Percentiles rank a stretch among this genome's conserved stretches.
phyloP scores from a whole-genome alignment of 2,113 vertebrate genomes.

The Cercocebus atys region DNA sequence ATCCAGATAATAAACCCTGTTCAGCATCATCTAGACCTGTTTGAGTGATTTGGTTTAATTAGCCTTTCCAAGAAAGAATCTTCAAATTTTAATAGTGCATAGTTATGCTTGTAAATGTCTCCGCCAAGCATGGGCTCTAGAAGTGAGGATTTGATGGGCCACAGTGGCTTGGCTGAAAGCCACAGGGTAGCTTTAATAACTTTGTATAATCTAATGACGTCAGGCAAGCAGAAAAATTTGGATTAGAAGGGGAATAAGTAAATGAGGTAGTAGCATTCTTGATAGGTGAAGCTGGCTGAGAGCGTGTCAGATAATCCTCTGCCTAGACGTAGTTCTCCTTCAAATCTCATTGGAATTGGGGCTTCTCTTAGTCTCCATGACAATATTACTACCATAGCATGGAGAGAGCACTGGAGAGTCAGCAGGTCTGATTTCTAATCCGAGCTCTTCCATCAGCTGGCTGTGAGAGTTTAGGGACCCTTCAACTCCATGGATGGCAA shows the following conservation, averaged over 20 bases:
- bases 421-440: neutral
- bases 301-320: neutral
- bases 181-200: constrained; percentile 40
- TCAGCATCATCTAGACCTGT: constrained; percentile 27
- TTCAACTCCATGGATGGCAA: neutral
- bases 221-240: constrained; percentile 31
- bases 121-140: constrained; percentile 2
- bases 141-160: constrained; percentile 7
- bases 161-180: constrained; percentile 36
- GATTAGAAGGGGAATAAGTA: constrained; percentile 46
- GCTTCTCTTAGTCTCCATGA: neutral
- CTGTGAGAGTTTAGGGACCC: neutral
- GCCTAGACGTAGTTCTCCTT: neutral
- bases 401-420: neutral
- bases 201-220: constrained; percentile 51
- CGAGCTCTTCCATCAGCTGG: neutral
- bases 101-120: constrained; percentile 28
- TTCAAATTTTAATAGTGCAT: neutral
- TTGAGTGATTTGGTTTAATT: constrained; percentile 45
- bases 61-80: constrained; percentile 24
- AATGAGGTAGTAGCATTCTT: neutral
- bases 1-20: neutral
- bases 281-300: neutral
- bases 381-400: neutral
- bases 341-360: neutral